Evolutionary conservation across 2,113 vertebrate species (phyloP).

Genomic region (Rhinichthys klamathensis): DNA sequence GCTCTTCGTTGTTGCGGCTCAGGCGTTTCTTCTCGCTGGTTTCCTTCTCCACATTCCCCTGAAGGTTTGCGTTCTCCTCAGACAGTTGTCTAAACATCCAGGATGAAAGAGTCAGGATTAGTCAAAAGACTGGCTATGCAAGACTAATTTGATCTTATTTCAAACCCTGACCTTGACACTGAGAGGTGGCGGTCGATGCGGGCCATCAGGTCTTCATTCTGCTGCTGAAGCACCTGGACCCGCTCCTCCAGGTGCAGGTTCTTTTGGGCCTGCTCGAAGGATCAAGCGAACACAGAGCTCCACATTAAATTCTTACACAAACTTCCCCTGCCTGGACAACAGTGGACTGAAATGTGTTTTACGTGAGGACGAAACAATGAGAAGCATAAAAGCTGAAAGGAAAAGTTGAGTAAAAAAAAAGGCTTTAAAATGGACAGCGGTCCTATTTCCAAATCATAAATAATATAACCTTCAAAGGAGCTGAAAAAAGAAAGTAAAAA

Average conservation of each 20-base stretch:
- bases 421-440: not conserved
- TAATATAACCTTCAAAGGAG: conserved; percentile 8
- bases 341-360: not conserved
- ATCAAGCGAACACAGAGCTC: conserved; percentile 51
- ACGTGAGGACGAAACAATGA: not conserved
- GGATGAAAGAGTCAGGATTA: not conserved
- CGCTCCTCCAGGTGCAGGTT: conserved; percentile 92
- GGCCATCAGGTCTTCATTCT: conserved; percentile 92
- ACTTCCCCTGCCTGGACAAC: not conserved
- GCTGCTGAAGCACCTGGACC: conserved; percentile 93
- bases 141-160: not conserved
- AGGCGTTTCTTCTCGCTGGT: conserved; percentile 93
- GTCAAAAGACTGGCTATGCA: not conserved
- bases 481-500: not conserved
- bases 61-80: conserved; percentile 93
- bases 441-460: conserved; percentile 2
- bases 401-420: not conserved
- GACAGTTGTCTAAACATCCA: conserved; percentile 86
- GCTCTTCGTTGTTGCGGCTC: conserved; percentile 94
- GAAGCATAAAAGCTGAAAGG: not conserved
- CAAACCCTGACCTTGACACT: conserved; percentile 82
- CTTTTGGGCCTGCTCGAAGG: conserved; percentile 87
- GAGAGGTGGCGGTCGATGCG: conserved; percentile 88
- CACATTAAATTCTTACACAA: conserved; percentile 66
- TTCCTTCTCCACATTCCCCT: conserved; percentile 92